Evolutionary conservation across 1,140 invertebrate species (phyloP).

Genomic region (Oncopeltus fasciatus): DNA sequence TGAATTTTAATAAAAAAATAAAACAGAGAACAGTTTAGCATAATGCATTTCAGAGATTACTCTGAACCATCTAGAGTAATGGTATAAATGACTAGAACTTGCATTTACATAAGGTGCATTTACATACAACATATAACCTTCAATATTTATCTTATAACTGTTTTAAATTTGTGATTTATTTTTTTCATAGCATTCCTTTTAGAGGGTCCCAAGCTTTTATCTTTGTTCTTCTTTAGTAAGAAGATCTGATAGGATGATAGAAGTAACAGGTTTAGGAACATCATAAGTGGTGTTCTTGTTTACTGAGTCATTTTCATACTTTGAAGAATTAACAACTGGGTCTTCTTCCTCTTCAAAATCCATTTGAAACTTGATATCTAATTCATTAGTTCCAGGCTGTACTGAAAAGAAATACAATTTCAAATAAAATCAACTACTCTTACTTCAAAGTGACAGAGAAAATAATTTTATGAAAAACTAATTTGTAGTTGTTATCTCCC

Average conservation of each 20-base stretch:
- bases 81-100: too few relatives aligned
- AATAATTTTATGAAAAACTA: too few relatives aligned
- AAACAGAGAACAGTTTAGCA: too few relatives aligned
- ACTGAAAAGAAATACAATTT: not conserved
- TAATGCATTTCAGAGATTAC: too few relatives aligned
- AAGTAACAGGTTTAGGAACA: not conserved
- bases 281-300: slow-evolving; percentile 1
- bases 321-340: not conserved
- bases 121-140: not conserved
- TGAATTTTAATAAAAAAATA: too few relatives aligned
- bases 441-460: too few relatives aligned
- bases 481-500: too few relatives aligned
- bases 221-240: not conserved
- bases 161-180: not conserved
- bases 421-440: too few relatives aligned
- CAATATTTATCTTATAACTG: not conserved
- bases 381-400: not conserved
- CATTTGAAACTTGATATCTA: not conserved
- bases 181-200: not conserved
- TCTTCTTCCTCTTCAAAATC: not conserved
- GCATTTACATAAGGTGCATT: too few relatives aligned
- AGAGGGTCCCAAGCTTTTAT: not conserved
- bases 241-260: not conserved
- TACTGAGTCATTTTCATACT: not conserved
- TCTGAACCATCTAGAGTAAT: too few relatives aligned